A percentile compares a stretch with the other conserved stretches of the same genome.
These are phyloP conservation scores for Epinephelus lanceolatus DNA, from an alignment of 2,113 vertebrate genomes.

Conservation along the genomic window DNA sequence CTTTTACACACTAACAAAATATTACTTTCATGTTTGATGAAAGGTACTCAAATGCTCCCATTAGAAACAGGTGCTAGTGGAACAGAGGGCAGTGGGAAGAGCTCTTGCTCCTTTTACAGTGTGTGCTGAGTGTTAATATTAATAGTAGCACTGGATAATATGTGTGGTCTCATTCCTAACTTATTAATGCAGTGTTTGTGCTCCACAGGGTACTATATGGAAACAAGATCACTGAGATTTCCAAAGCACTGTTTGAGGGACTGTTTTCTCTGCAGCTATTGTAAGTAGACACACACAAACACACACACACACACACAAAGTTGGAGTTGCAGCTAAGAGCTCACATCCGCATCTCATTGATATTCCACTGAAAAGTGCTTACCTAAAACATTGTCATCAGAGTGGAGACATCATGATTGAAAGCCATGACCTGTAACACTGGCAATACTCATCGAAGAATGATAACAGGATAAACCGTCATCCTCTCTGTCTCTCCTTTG, in stretches of 20 bases:
- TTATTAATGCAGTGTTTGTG: constrained; percentile 48
- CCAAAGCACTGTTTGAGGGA: constrained; percentile 96
- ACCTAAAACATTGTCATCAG: constrained; percentile 51
- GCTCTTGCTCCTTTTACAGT: not conserved
- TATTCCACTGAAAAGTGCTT: constrained; percentile 61
- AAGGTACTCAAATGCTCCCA: not conserved
- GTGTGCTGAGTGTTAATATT: constrained; percentile 2
- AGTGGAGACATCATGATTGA: constrained; percentile 55
- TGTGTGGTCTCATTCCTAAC: constrained; percentile 18
- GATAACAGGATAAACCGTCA: constrained; percentile 41
- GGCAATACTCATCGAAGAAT: constrained; percentile 44
- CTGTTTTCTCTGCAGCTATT: constrained; percentile 96
- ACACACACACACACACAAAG: constrained; percentile 34
- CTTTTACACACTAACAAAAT: not conserved
- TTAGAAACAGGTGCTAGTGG: not conserved
- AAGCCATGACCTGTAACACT: constrained; percentile 60
- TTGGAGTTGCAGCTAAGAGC: constrained; percentile 16
- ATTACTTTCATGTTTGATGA: not conserved
- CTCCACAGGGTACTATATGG: constrained; percentile 94
- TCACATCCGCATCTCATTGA: constrained; percentile 57
- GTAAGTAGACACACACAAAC: constrained; percentile 86
- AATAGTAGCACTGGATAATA: not conserved
- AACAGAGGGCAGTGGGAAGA: not conserved
- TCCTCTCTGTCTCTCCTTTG: constrained; percentile 4
- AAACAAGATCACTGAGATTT: constrained; percentile 99